Evolutionary conservation across 2,888 invertebrate species (phyloP), one percentile per base, ranked within the genome.

Genomic region (Mylabris sibirica): DNA sequence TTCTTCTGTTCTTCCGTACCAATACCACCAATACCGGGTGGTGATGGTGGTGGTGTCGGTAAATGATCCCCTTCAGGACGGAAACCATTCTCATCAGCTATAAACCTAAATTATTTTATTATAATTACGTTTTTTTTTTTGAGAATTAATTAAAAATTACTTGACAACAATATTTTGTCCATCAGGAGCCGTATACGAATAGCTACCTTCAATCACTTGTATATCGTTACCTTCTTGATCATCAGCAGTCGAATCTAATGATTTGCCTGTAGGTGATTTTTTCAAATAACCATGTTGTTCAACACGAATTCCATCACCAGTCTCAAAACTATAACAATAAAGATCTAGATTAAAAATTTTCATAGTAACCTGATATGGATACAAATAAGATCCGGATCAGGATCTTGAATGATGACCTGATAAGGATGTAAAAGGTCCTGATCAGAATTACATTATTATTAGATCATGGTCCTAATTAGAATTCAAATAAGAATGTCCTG

Each of bases 241-340:
- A 89, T 89, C 75, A 57, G 14, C 63, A 12, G 66, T 66, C 22
- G 67, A 73, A 65, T 67, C 72, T 30, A 62, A 60, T 60, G 66
- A 57, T 62, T 63, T 66, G 30, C 63, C 65, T 35, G 69, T 63
- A 14, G 88, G 86, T 49, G 90, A 82, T 70, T 89, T 87, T 84
- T 93, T 93, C 75, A 91, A 86, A 80, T 89, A 92, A 26, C 92
- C 91, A 57, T 87, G 87, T 83, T 93, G 92, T 84, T 93, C 91
- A 0, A 93, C 90, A 77, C 90, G 89, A 68, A 93, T 93, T 68
- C 93, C 93, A 81, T 93, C 93, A 3, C 90, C 93, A 22, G 93
- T 92, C 86, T 93, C 93, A 76, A 91, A 93, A 82, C 93, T 93
- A 77, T 6, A 59, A 72, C n/a, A n/a, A n/a, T n/a, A 60, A 12